Evolutionary conservation across 2,797 vertebrate species (phyloP).

Genomic region (Siniperca undulata): DNA sequence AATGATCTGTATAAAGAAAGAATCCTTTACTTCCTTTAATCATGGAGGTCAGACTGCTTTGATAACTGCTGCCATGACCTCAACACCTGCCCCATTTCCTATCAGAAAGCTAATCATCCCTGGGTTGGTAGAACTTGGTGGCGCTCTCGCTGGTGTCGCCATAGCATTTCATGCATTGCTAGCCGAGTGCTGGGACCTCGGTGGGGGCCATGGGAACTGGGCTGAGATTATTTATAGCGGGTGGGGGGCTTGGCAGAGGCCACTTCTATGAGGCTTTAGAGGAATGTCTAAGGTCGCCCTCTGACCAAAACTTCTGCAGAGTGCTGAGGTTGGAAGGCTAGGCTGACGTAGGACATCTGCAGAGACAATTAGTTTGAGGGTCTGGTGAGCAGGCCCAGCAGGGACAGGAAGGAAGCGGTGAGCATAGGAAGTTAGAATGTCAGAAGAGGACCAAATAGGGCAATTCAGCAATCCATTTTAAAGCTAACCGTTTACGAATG

Average conservation of each 20-base stretch:
- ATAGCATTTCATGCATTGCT: conserved; percentile 36
- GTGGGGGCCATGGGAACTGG: conserved; percentile 85
- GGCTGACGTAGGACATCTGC: conserved; percentile 77
- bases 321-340: conserved; percentile 56
- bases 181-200: conserved; percentile 48
- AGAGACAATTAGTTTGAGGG: conserved; percentile 60
- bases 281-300: conserved; percentile 83
- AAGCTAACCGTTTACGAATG: conserved; percentile 7
- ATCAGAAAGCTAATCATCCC: conserved; percentile 11
- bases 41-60: conserved; percentile 4
- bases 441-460: conserved; percentile 67
- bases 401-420: conserved; percentile 71
- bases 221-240: conserved; percentile 83
- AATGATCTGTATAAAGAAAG: conserved; percentile 24
- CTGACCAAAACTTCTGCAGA: conserved; percentile 69
- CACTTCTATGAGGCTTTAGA: conserved; percentile 78
- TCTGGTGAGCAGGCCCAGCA: conserved; percentile 58
- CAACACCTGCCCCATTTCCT: conserved; percentile 35
- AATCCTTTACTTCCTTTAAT: conserved; percentile 23
- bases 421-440: conserved; percentile 67
- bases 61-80: conserved; percentile 28
- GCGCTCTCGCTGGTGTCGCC: conserved; percentile 31
- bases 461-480: conserved; percentile 45
- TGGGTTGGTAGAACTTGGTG: conserved; percentile 1
- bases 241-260: conserved; percentile 67